These are phyloP conservation scores for Phyllotis vaccarum DNA, from an alignment of 2,797 vertebrate species.

Conservation along the genomic window DNA sequence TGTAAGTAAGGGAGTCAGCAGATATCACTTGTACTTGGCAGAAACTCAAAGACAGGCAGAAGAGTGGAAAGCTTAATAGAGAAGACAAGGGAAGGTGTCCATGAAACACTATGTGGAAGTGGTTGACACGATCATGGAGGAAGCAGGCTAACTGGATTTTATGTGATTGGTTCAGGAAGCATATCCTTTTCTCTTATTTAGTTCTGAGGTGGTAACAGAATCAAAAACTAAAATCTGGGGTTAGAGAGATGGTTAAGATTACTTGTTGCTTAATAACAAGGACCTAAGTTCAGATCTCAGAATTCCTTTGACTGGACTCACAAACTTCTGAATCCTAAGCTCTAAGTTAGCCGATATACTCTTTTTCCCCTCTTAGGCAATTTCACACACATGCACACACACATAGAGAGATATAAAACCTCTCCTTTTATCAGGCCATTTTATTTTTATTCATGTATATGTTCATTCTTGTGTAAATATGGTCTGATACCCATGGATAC, in stretches of 20 bases:
- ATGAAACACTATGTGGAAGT: not conserved
- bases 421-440: not conserved
- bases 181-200: not conserved
- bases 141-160: not conserved
- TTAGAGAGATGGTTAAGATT: not conserved
- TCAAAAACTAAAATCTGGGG: not conserved
- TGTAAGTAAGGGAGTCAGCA: not conserved
- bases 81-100: not conserved
- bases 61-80: not conserved
- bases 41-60: not conserved
- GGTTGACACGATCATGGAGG: not conserved
- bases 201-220: not conserved
- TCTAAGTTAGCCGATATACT: not conserved
- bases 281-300: not conserved
- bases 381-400: too few relatives aligned
- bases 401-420: not conserved
- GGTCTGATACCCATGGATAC: not conserved
- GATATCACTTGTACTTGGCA: slow-evolving; percentile 40
- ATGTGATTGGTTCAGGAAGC: not conserved
- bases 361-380: not conserved
- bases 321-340: not conserved
- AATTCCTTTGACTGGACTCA: not conserved
- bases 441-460: not conserved
- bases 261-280: not conserved
- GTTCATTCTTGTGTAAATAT: not conserved